A percentile compares a stretch with the other conserved stretches of the same genome.
phyloP scores from a whole-genome alignment of 2,113 vertebrate species.

The Chauna torquata region DNA sequence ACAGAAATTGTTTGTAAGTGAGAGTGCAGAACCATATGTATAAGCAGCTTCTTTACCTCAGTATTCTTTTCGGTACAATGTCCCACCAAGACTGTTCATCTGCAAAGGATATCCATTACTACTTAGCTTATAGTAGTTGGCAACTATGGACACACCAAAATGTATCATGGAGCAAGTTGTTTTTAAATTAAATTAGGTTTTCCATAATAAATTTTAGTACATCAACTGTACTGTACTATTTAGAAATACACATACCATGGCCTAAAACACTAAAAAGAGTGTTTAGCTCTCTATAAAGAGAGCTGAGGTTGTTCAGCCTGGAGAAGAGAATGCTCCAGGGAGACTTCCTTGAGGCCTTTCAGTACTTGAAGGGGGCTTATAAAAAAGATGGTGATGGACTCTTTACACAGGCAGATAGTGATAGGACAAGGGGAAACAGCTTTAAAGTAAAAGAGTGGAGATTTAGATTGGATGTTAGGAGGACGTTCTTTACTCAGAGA shows the following conservation, averaged over 20 bases:
- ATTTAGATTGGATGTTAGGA: too few species aligned
- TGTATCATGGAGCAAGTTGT: not conserved
- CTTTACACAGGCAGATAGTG: too few species aligned
- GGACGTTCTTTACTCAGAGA: too few species aligned
- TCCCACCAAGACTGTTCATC: not conserved
- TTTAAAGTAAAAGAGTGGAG: too few species aligned
- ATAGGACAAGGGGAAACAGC: too few species aligned
- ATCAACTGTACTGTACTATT: not conserved
- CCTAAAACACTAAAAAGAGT: too few species aligned
- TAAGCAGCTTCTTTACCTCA: not conserved
- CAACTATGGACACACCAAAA: not conserved
- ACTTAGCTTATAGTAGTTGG: not conserved
- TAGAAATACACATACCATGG: not conserved
- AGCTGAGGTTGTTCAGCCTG: too few species aligned
- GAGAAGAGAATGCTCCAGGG: too few species aligned
- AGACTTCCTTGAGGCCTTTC: too few species aligned
- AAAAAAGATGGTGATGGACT: too few species aligned
- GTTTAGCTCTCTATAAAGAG: too few species aligned
- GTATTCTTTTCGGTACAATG: not conserved
- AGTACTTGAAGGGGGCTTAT: too few species aligned
- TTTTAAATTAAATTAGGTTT: not conserved
- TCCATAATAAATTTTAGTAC: not conserved
- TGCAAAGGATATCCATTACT: not conserved
- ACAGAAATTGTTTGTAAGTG: not conserved
- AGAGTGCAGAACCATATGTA: not conserved